Percentiles rank a stretch among this genome's conserved stretches.
Evolutionary conservation across 1,140 invertebrate species (phyloP).

Genomic region (Phocides pigmalion): DNA sequence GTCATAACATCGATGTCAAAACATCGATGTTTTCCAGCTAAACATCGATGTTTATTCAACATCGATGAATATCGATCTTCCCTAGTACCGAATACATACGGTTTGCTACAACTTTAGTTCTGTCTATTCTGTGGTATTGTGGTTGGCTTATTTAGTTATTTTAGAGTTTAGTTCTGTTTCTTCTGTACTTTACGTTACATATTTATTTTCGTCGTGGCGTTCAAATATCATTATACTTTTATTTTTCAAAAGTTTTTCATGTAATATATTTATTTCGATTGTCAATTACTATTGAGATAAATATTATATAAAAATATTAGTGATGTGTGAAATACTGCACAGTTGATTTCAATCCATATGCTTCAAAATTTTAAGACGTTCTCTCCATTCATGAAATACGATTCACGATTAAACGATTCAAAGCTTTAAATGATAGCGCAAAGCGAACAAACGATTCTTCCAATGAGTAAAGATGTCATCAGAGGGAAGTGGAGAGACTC

Average conservation of each 20-base stretch:
- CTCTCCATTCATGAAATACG: constrained; percentile 41
- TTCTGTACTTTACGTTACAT: constrained; percentile 49
- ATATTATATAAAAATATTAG: constrained; percentile 49
- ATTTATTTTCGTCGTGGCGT: constrained; percentile 61
- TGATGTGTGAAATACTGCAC: constrained; percentile 72
- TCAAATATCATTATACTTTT: constrained; percentile 52
- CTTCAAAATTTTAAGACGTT: constrained; percentile 59
- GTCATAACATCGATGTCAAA: no score
- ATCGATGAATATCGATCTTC: no score
- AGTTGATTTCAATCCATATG: constrained; percentile 80
- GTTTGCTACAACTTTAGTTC: no score
- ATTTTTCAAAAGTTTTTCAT: constrained; percentile 37
- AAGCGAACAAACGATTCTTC: constrained; percentile 55
- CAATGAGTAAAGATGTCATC: constrained; percentile 84
- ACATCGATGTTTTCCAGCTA: no score
- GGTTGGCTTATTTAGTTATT: constrained; percentile 53
- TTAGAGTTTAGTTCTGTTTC: constrained; percentile 67
- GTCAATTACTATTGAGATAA: constrained; percentile 42
- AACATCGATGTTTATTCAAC: no score
- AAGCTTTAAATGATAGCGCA: constrained; percentile 76
- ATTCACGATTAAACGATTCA: constrained; percentile 34
- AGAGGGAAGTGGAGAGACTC: constrained; percentile 83
- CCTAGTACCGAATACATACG: no score
- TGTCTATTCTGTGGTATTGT: no score
- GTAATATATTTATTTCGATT: constrained; percentile 39